Conservation (phyloP, 2,888 invertebrate species). For the Conops quadrifasciatus region DNA sequence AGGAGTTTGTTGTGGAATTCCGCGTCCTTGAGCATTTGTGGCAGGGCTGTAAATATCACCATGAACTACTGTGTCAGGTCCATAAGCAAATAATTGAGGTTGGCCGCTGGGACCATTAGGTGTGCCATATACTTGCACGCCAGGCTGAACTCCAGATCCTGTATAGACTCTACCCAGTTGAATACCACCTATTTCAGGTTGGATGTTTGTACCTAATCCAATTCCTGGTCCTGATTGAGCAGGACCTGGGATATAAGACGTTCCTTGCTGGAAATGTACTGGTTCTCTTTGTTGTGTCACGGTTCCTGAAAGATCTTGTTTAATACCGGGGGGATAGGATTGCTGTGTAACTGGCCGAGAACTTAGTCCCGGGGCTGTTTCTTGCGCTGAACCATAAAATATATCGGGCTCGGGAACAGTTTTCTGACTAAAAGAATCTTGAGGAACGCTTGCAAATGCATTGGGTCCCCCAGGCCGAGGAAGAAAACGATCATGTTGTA, state of each 20-base stretch:
- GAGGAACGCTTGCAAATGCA: not conserved
- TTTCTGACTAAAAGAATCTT: not conserved
- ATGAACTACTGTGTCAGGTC: not conserved
- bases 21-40: conserved; percentile 7
- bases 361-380: not conserved
- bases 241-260: not conserved
- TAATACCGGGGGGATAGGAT: not conserved
- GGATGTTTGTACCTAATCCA: not conserved
- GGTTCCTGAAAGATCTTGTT: conserved; percentile 20
- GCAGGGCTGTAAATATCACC: conserved; percentile 1
- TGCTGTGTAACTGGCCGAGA: not conserved
- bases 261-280: conserved; percentile 3
- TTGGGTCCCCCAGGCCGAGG: conserved; percentile 28
- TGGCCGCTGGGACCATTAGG: not conserved
- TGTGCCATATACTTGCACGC: not conserved
- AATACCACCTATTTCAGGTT: not conserved
- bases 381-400: conserved; percentile 9
- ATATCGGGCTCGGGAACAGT: not conserved
- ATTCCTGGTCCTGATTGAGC: not conserved
- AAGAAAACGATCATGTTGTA: conserved; percentile 34
- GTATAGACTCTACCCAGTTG: conserved; percentile 3
- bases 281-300: not conserved
- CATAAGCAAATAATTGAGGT: not conserved
- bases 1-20: conserved; percentile 2
- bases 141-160: conserved; percentile 14